phyloP scores from a whole-genome alignment of 1,140 invertebrate species.

The Temnothorax curvispinosus region DNA sequence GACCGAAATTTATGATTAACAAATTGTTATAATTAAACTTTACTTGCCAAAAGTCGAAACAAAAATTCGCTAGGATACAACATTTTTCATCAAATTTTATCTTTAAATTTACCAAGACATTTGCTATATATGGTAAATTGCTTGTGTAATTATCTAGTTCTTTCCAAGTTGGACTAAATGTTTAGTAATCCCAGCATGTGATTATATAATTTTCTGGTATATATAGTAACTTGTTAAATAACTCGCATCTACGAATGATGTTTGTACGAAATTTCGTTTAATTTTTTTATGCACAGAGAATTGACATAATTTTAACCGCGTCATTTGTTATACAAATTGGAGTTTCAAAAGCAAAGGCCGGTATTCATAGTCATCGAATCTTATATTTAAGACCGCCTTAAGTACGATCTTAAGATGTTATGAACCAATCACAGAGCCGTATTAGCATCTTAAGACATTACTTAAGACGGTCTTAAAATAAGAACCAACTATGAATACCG shows the following conservation, averaged over 20 bases:
- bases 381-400: too few relatives aligned
- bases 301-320: constrained; percentile 1
- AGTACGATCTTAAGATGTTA: too few relatives aligned
- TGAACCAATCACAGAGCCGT: too few relatives aligned
- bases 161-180: too few relatives aligned
- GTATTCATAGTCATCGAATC: background rate
- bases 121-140: too few relatives aligned
- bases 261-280: background rate
- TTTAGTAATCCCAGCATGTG: background rate
- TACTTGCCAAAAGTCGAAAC: background rate
- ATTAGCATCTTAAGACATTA: too few relatives aligned
- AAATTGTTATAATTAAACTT: background rate
- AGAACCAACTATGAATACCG: too few relatives aligned
- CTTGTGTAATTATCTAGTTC: too few relatives aligned
- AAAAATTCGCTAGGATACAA: background rate
- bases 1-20: background rate
- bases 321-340: background rate
- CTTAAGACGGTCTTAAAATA: too few relatives aligned
- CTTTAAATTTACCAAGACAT: too few relatives aligned
- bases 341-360: background rate
- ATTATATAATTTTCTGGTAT: background rate
- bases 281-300: background rate
- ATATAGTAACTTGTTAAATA: background rate
- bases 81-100: background rate
- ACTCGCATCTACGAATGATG: background rate